Evolutionary conservation across 2,797 vertebrate genomes (phyloP), one percentile per base, ranked within the genome.

Genomic region (Vultur gryphus): DNA sequence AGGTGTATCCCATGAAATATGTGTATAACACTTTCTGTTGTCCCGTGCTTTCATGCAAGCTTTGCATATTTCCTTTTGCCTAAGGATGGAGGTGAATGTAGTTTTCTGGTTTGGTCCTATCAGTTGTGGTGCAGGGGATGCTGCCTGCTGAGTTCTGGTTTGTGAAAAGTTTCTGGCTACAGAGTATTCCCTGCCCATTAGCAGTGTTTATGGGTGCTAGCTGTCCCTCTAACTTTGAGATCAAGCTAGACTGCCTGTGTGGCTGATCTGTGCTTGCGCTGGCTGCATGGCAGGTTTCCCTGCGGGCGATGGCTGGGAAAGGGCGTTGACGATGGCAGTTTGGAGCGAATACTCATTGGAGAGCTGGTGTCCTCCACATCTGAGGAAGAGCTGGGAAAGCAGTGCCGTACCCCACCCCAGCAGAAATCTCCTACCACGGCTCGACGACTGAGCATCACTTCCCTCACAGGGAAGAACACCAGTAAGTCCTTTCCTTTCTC

Each of bases 281-380:
- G 46, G 46, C 33, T 3, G 0, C 2, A 1, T 11, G 49, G 86
- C 96, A 99, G 99, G 97, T 99, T 99, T 96, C 99, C 99, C 0
- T 99, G 99, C 0, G 99, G 99, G 12, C 98, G 99, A 12, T 99
- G 99, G 99, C 97, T 99, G 71, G 99, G 99, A 9, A 99, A 99
- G 91, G 99, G 99, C 1, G 98, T 99, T 8, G 99, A 99, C 0
- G 99, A 99, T 1, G 99, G 99, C 94, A 99, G 99, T 91, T 96
- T 99, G 95, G 99, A 99, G 91, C 96, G 99, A 71, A 98, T 99
- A 44, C 99, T 99, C 31, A 99, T 99, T 29, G 99, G 99, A 70
- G 99, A 99, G 93, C 94, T 99, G 96, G 98, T 99, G 95, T 97
- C 98, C 28, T 98, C 99, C 26, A 97, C 96, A 0, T 98, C 96